phyloP scores from a whole-genome alignment of 2,113 vertebrate genomes.

The Verasper variegatus region DNA sequence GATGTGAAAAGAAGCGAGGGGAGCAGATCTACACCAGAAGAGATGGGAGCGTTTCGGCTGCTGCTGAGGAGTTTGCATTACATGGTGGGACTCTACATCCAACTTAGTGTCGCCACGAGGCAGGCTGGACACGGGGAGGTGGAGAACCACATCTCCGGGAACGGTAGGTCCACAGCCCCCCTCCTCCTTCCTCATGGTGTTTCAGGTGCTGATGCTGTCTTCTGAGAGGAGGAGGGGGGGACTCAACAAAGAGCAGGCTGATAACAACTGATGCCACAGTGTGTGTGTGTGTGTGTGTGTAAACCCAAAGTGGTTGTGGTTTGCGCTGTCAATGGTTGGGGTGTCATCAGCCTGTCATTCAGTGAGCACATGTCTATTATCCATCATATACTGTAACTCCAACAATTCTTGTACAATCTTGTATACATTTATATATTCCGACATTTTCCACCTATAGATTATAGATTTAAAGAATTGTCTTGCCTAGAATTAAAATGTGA shows the following conservation, averaged over 20 bases:
- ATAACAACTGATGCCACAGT: not conserved
- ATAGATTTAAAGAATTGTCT: too few relatives aligned
- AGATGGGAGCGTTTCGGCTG: slow-evolving; percentile 88
- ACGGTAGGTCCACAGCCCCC: slow-evolving; percentile 82
- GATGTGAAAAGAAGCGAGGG: slow-evolving; percentile 71
- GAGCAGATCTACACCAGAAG: slow-evolving; percentile 59
- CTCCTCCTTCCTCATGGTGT: not conserved
- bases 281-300: not conserved
- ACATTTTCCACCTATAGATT: not conserved
- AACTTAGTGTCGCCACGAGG: slow-evolving; percentile 87
- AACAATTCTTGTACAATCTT: not conserved
- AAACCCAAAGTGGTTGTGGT: too few relatives aligned
- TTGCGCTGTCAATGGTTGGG: too few relatives aligned
- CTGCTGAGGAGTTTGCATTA: slow-evolving; percentile 91
- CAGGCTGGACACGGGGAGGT: slow-evolving; percentile 84
- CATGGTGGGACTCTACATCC: slow-evolving; percentile 93
- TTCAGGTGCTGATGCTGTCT: not conserved
- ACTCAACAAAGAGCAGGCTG: too few relatives aligned
- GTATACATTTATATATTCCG: not conserved
- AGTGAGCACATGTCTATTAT: too few relatives aligned
- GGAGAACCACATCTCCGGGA: slow-evolving; percentile 88
- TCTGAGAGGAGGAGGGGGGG: not conserved
- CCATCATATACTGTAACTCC: too few relatives aligned
- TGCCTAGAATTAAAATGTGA: too few relatives aligned
- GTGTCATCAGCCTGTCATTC: too few relatives aligned